phyloP scores from a whole-genome alignment of 2,797 vertebrate species.

The Psittacula echo region DNA sequence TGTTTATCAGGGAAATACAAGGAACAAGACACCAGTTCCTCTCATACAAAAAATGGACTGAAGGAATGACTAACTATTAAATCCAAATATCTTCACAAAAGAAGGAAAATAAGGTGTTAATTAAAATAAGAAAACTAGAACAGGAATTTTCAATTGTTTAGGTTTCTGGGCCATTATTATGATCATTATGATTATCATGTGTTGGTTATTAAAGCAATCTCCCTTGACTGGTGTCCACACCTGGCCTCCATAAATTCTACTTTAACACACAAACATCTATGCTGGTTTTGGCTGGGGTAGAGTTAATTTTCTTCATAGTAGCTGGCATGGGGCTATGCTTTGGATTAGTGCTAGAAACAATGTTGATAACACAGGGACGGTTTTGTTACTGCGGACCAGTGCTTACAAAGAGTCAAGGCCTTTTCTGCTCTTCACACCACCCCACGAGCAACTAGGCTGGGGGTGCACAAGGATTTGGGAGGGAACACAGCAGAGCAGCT shows the following conservation, averaged over 20 bases:
- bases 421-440: background rate
- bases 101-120: background rate
- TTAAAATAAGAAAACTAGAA: background rate
- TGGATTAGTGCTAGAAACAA: background rate
- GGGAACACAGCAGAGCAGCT: background rate
- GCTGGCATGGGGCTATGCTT: too few species aligned
- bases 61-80: background rate
- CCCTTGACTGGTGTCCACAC: background rate
- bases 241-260: background rate
- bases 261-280: background rate
- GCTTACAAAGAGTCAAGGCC: background rate
- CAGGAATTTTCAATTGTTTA: background rate
- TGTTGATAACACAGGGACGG: background rate
- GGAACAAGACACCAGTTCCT: background rate
- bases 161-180: background rate
- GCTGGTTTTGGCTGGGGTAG: background rate
- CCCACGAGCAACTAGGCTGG: background rate
- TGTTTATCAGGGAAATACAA: background rate
- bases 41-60: background rate
- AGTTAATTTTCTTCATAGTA: background rate
- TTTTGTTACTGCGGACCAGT: background rate
- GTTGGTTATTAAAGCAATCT: background rate
- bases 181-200: background rate
- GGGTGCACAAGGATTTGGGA: background rate
- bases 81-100: background rate